phyloP scores from a whole-genome alignment of 2,797 vertebrate genomes.

The Octomys mimax region DNA sequence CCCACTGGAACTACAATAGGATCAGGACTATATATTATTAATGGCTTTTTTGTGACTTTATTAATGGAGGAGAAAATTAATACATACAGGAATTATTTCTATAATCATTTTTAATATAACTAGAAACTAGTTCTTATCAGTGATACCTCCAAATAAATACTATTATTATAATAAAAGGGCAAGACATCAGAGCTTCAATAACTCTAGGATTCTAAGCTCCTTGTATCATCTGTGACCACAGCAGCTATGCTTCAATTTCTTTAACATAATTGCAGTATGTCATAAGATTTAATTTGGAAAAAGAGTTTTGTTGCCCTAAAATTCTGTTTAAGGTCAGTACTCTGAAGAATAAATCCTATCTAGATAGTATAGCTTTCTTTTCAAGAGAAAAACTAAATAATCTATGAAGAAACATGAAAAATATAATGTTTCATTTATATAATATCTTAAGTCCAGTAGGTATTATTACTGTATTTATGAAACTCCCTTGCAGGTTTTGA shows the following conservation, averaged over 20 bases:
- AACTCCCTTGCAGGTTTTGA: not conserved
- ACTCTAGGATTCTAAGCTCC: not conserved
- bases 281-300: not conserved
- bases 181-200: not conserved
- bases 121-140: conserved; percentile 8
- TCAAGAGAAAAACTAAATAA: conserved; percentile 15
- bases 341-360: not conserved
- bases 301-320: conserved; percentile 11
- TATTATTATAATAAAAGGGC: not conserved
- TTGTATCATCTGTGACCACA: not conserved
- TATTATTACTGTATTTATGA: conserved; percentile 1
- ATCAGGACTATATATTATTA: not conserved
- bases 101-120: not conserved
- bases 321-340: not conserved
- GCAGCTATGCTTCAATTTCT: not conserved
- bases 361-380: conserved; percentile 10
- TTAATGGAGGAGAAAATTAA: not conserved
- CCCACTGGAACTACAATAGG: not conserved
- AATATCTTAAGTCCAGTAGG: not conserved
- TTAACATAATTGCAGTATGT: not conserved
- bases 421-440: not conserved
- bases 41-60: conserved; percentile 18
- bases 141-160: conserved; percentile 32
- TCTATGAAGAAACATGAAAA: conserved; percentile 6
- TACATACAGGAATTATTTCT: not conserved